A percentile compares a stretch with the other conserved stretches of the same genome.
These are phyloP conservation scores for Channa maculata DNA, from an alignment of 2,113 vertebrate genomes.

Conservation along the genomic window DNA sequence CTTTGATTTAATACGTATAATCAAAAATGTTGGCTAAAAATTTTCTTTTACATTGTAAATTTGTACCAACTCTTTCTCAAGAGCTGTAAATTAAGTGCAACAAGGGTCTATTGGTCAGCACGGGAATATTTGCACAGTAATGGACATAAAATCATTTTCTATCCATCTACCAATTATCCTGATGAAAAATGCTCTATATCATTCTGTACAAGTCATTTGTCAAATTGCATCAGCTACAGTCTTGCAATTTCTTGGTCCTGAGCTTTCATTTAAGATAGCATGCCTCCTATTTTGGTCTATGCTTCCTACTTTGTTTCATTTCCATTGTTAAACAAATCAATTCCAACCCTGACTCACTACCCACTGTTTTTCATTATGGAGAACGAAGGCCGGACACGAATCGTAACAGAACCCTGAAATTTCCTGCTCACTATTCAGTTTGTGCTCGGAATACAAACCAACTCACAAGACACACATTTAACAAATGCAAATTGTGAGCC, in stretches of 20 bases:
- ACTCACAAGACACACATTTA: slow-evolving; percentile 73
- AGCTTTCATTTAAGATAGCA: slow-evolving; percentile 73
- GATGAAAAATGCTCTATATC: slow-evolving; percentile 64
- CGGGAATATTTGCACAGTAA: slow-evolving; percentile 41
- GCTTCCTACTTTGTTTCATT: slow-evolving; percentile 81
- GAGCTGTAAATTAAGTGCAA: slow-evolving; percentile 21
- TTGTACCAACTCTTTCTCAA: background rate
- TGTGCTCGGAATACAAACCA: slow-evolving; percentile 80
- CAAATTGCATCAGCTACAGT: slow-evolving; percentile 72
- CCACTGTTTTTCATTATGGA: slow-evolving; percentile 82
- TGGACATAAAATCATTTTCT: slow-evolving; percentile 45
- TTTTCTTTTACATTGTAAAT: slow-evolving; percentile 31
- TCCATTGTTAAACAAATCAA: slow-evolving; percentile 84
- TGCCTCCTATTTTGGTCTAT: slow-evolving; percentile 72
- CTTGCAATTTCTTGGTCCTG: slow-evolving; percentile 74
- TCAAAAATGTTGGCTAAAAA: slow-evolving; percentile 34
- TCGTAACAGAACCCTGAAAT: slow-evolving; percentile 80
- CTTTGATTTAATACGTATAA: slow-evolving; percentile 51
- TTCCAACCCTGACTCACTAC: slow-evolving; percentile 78
- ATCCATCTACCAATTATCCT: slow-evolving; percentile 66
- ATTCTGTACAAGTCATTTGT: slow-evolving; percentile 71
- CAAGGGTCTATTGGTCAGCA: slow-evolving; percentile 34
- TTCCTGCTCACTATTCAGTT: slow-evolving; percentile 75
- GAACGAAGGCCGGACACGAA: slow-evolving; percentile 77
- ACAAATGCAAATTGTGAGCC: slow-evolving; percentile 80